phyloP scores from a whole-genome alignment of 2,888 invertebrate genomes.

The Heliconius cydno region DNA sequence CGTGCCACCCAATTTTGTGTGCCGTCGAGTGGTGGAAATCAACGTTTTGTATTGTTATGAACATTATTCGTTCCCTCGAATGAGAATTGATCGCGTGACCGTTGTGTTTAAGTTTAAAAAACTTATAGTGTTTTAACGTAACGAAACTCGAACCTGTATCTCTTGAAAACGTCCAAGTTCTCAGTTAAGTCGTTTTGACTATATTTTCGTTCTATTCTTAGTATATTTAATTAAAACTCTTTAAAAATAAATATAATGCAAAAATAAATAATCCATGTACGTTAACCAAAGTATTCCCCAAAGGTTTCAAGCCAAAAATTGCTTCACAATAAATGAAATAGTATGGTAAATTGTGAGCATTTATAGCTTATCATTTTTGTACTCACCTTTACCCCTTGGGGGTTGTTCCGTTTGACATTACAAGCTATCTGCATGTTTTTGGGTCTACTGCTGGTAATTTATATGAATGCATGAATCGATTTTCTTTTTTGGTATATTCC shows the following conservation, averaged over 20 bases:
- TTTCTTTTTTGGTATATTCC: background rate
- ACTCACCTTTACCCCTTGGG: conserved; percentile 65
- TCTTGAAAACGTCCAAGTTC: too few relatives aligned
- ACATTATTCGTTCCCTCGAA: too few relatives aligned
- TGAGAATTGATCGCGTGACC: too few relatives aligned
- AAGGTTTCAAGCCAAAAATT: conserved; percentile 55
- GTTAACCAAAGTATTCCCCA: conserved; percentile 63
- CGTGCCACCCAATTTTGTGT: too few relatives aligned
- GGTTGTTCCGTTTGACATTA: conserved; percentile 66
- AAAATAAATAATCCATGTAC: conserved; percentile 45
- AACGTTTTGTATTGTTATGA: too few relatives aligned
- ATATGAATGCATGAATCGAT: background rate
- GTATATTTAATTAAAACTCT: too few relatives aligned
- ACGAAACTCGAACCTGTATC: too few relatives aligned
- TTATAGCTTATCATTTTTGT: conserved; percentile 76
- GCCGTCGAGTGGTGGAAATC: too few relatives aligned
- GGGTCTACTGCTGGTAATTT: conserved; percentile 7
- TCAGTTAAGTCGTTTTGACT: too few relatives aligned
- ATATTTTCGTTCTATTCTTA: too few relatives aligned
- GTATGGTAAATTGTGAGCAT: conserved; percentile 57
- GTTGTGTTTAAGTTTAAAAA: too few relatives aligned
- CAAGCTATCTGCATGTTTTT: conserved; percentile 55
- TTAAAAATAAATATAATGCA: conserved; percentile 30
- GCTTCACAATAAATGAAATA: conserved; percentile 28
- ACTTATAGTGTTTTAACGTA: too few relatives aligned